These are phyloP conservation scores for Saguinus midas DNA, from an alignment of 2,113 vertebrate genomes.

Conservation along the genomic window DNA sequence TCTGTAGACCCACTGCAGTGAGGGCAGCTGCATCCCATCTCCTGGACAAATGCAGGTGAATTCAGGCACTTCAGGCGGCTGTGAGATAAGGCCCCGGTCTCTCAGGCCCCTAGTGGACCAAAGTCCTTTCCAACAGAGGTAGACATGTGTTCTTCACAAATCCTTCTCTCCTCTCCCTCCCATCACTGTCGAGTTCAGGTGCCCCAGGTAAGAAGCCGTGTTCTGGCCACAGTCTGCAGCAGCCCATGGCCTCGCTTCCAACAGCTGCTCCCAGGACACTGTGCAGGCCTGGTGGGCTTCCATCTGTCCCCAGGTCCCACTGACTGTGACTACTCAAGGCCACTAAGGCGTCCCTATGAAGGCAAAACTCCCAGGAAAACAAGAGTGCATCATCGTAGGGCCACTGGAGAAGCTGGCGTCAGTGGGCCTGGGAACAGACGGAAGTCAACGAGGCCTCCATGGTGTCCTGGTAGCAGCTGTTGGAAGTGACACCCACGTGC, in stretches of 20 bases:
- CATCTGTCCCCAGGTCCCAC: neutral
- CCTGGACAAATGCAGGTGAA: neutral
- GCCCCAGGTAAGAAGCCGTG: neutral
- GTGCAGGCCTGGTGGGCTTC: neutral
- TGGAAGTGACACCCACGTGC: neutral
- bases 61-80: neutral
- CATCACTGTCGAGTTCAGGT: too few species aligned
- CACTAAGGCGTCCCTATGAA: neutral
- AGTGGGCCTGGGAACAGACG: too few species aligned
- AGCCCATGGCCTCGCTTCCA: neutral
- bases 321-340: neutral
- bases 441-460: too few species aligned
- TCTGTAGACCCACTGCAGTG: neutral
- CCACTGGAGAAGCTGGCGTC: too few species aligned
- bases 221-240: too few species aligned
- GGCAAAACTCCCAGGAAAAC: neutral
- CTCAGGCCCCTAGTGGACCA: neutral
- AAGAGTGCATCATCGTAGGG: too few species aligned
- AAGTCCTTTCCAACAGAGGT: neutral
- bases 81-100: neutral
- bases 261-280: neutral
- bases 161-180: neutral
- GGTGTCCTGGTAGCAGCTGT: too few species aligned
- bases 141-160: neutral
- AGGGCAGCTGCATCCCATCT: neutral